A percentile compares a stretch with the other conserved stretches of the same genome.
These are phyloP conservation scores for Darevskia nairensis DNA, from an alignment of 2,797 vertebrate genomes.

Conservation along the genomic window DNA sequence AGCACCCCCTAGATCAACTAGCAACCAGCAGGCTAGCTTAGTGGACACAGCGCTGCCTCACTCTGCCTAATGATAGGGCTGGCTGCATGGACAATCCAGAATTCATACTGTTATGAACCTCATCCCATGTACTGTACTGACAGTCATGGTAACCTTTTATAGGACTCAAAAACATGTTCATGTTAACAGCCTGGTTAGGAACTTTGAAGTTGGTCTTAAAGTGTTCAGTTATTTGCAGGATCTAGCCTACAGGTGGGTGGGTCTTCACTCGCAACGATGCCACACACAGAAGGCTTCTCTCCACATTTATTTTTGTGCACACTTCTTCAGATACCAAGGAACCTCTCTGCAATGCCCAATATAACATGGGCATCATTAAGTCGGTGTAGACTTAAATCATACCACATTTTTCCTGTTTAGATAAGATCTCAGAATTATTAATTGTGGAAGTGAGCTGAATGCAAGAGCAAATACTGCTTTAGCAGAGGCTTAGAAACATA, in stretches of 20 bases:
- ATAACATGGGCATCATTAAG: not conserved
- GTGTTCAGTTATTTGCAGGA: not conserved
- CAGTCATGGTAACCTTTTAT: not conserved
- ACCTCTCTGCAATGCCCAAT: not conserved
- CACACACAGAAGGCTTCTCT: not conserved
- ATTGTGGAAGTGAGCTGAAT: not conserved
- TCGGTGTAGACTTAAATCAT: not conserved
- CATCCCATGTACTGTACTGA: not conserved
- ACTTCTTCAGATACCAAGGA: too few species aligned
- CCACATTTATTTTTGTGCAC: not conserved
- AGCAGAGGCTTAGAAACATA: not conserved
- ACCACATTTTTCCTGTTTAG: not conserved
- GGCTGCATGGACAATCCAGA: not conserved
- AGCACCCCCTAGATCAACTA: too few species aligned
- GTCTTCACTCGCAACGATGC: not conserved
- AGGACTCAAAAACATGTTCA: not conserved
- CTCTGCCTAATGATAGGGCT: too few species aligned
- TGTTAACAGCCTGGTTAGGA: too few species aligned
- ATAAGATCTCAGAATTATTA: not conserved
- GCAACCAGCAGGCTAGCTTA: not conserved
- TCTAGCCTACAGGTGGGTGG: not conserved
- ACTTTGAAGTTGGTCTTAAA: not conserved
- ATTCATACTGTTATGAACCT: not conserved
- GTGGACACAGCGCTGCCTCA: not conserved
- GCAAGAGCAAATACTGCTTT: not conserved